Base-by-base conservation (phyloP, 2,797 vertebrate species). In the Ctenopoma kingsleyae region DNA sequence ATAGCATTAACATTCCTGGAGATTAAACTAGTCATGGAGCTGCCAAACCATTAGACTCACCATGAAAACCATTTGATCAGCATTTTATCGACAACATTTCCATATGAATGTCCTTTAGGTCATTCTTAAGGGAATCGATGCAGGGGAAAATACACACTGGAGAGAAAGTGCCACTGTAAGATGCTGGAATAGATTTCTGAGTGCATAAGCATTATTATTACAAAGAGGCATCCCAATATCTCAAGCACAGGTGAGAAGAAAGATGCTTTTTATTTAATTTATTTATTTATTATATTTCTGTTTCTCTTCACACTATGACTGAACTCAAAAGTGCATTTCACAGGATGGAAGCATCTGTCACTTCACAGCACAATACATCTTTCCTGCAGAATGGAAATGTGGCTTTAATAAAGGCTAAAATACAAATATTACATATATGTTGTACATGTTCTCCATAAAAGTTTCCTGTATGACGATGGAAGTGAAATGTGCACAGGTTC, bases 61-160 rank as follows among this genome's bases (percentile, higher is more conserved):
- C 11, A 25, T 27, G 8, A 69, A 63, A 67, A 4, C 48, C 30
- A 63, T 65, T 54, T 43, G 25, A 58, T 36, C 38, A 51, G 43
- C 17, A 54, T 72, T 62, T 69, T n/a, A 76, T 62, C 43, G 38
- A 43, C 5, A 47, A 47, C 20, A 60, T 38, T 77, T 74, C 35
- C 52, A 54, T 59, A 32, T 36, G 53, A 74, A 74, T 61, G 32
- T 48, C 60, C 17, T 17, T 30, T 16, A 35, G 38, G 22, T 48
- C 53, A 22, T 13, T 60, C 40, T 38, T 20, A 46, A 53, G 19
- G 25, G n/a, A 55, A 76, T 48, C 8, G 4, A 44, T n/a, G 9
- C 47, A 57, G 55, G 17, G 25, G 59, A 60, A 53, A 41, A 7
- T 4, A 11, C 27, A 48, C 12, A 23, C n/a, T 19, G 2, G 11